Conservation (phyloP, 2,797 vertebrate species). For the Amniataba percoides region DNA sequence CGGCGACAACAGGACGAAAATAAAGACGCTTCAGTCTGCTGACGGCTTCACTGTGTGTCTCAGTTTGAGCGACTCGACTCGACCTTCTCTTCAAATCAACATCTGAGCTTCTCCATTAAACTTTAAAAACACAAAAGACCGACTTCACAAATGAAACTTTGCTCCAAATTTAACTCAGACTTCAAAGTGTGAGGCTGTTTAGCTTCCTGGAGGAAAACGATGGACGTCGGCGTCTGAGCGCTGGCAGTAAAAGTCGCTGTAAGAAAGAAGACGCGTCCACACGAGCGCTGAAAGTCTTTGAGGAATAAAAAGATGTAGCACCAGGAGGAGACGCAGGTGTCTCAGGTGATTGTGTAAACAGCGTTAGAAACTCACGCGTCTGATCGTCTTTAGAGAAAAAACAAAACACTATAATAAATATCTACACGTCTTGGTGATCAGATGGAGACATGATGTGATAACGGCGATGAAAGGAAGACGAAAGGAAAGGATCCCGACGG, state of each 20-base stretch:
- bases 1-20: neutral
- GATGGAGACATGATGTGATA: neutral
- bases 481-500: neutral
- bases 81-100: neutral
- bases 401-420: constrained; percentile 4
- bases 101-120: neutral
- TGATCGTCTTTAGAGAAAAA: neutral
- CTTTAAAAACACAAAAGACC: too few species aligned
- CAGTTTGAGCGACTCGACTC: neutral
- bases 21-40: too few species aligned
- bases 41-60: neutral
- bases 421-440: neutral
- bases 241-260: constrained; percentile 24
- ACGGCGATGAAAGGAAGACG: constrained; percentile 23
- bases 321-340: constrained; percentile 37
- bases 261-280: neutral
- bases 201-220: neutral
- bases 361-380: neutral
- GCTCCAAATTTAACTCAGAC: neutral
- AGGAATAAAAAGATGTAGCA: constrained; percentile 53
- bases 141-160: neutral
- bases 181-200: neutral
- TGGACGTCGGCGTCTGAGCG: constrained; percentile 9
- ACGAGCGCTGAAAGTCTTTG: constrained; percentile 9
- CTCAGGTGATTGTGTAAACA: neutral